These are phyloP conservation scores for Picus viridis DNA, from an alignment of 2,797 vertebrate species.

Conservation along the genomic window DNA sequence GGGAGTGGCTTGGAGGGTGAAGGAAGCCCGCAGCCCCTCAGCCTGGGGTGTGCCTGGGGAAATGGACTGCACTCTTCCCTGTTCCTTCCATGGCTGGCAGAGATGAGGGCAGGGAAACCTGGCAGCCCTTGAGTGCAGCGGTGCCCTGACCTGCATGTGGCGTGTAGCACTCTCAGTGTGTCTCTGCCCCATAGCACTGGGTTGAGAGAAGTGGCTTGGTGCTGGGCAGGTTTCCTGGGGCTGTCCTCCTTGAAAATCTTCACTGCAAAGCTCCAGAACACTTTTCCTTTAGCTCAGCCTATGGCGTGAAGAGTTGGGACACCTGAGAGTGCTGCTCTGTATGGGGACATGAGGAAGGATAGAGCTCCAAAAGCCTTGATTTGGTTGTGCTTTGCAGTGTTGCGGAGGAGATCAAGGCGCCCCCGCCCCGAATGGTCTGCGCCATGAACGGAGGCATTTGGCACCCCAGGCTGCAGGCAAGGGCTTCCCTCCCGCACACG, in stretches of 20 bases:
- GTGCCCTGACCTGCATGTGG: not conserved
- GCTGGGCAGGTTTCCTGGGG: not conserved
- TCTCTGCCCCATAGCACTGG: accelerated
- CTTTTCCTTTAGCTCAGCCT: not conserved
- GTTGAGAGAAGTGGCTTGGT: not conserved
- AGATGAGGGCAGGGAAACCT: not conserved
- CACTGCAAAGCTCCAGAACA: not conserved
- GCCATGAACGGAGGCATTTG: not conserved
- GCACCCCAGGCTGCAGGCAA: not conserved
- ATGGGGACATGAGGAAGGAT: accelerated
- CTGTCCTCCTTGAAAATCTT: not conserved
- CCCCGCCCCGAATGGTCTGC: not conserved
- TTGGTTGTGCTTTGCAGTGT: not conserved
- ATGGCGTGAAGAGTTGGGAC: not conserved
- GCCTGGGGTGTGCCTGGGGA: accelerated
- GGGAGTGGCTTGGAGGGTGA: not conserved
- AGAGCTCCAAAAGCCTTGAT: not conserved
- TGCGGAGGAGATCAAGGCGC: not conserved
- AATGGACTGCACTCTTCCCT: not conserved
- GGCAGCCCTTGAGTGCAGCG: not conserved
- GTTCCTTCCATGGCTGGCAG: not conserved
- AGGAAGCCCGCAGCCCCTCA: not conserved
- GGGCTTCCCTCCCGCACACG: not conserved
- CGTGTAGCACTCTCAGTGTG: not conserved
- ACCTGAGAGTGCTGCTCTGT: not conserved